Base-by-base conservation (phyloP, 2,797 vertebrate genomes). In the Sylvia borin region DNA sequence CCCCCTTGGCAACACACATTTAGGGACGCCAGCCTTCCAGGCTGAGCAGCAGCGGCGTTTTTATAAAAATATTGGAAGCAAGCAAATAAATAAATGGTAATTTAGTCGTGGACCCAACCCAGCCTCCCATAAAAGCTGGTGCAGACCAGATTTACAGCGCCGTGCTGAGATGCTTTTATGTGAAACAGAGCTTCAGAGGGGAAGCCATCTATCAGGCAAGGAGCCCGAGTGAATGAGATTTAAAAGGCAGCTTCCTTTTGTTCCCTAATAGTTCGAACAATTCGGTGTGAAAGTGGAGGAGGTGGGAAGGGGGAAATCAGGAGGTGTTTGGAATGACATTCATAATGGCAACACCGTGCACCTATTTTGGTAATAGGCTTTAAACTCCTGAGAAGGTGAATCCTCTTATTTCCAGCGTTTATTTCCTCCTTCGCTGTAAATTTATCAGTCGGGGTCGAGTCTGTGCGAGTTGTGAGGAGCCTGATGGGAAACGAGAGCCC, bases 161-260 rank as follows among this genome's bases (percentile, higher is more conserved):
- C 50, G 61, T 79, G 95, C 94, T 61, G 95, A 92, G 53, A 66
- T 83, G 97, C 97, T 97, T 98, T 98, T 98, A 97, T 97, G 97
- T 95, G 96, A 93, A 92, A 78, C 97, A 90, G 94, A 94, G 94
- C 97, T 95, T 96, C 95, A 87, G 97, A 97, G 86, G 92, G 93
- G 96, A 93, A 96, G 88, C 86, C 91, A 97, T 98, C 97, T 90
- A 96, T 98, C 97, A 98, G 95, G 31, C 47, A 22, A 93, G 95
- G 93, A 96, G 93, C 94, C 51, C 31, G 92, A 95, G 94, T 90
- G 97, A 96, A 92, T 31, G 95, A 96, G 96, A 97, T 97, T 98
- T 98, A 97, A 97, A 97, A 98, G 96, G 97, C 95, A 84, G 95
- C 95, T 95, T 97, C 95, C 95, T 95, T 97, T 98, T 98, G 97